Evolutionary conservation across 1,140 invertebrate species (phyloP), one percentile per base, ranked within the genome.

Genomic region (Bombyx mandarina): DNA sequence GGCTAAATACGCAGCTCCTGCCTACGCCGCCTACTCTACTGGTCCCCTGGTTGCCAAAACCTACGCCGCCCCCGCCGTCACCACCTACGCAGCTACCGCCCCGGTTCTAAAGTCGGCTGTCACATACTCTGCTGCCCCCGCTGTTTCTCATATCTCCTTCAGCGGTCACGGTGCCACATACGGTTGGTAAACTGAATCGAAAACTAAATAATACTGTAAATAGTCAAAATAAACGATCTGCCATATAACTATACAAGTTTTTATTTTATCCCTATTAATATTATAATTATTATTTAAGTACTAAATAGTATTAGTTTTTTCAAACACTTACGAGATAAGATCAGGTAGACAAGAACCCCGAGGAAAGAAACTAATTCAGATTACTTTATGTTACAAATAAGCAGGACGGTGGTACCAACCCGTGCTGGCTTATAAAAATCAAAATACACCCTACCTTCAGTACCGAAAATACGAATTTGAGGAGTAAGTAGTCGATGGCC

Each of bases 131-230:
- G 65, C 72, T 44, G 60, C 60, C 22, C 70, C 77, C 52, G 65
- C 66, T 46, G 65, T 65, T 0, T 59, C 63, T 18, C 73, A 77
- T 59, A 70, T 76, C 2, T 60, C 73, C 7, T 76, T 74, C 66
- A 54, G 65, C 43, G 71, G 68, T 45, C 61, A 67, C 0, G 66
- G 71, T 8, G 71, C 66, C 50, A 61, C 55, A 49, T 65, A 73
- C 54, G 70, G 65, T 64, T 73, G 67, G 67, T 69, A 65, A 69
- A 69, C 61, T 58, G 63, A 64, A 69, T 73, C 61, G 10, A 55
- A 12, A 50, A 26, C 8, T 22, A 60, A 45, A 47, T 35, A 58
- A 51, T 8, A 18, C 60, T 69, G 51, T 62, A 66, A 61, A 63
- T 64, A 66, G 53, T 59, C 53, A 54, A 66, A 60, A 56, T 54